phyloP scores from a whole-genome alignment of 2,113 vertebrate genomes.

The Clarias batrachus region DNA sequence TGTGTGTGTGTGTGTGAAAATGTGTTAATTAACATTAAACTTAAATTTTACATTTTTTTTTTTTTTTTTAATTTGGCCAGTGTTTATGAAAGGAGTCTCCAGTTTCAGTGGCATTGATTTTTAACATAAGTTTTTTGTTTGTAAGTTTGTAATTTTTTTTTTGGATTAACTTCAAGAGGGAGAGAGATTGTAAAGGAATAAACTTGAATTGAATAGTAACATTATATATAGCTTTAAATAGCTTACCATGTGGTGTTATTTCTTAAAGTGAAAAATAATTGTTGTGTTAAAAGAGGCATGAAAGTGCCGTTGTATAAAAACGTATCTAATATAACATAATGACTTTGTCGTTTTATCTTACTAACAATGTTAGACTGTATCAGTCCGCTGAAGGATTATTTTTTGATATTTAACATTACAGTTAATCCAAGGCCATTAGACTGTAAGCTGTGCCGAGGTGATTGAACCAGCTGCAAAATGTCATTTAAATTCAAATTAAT shows the following conservation, averaged over 20 bases:
- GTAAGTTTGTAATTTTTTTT: no score
- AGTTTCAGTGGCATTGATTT: no score
- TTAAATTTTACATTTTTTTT: no score
- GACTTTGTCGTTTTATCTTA: neutral
- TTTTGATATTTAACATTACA: neutral
- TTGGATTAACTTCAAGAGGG: no score
- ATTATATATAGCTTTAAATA: neutral
- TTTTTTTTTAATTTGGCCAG: no score
- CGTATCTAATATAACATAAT: no score
- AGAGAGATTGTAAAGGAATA: neutral
- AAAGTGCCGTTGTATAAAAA: no score
- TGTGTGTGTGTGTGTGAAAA: neutral
- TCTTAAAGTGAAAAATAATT: no score
- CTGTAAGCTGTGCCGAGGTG: neutral
- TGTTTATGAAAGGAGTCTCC: neutral
- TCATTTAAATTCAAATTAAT: neutral
- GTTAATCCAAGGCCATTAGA: neutral
- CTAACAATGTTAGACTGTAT: neutral
- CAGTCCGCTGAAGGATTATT: no score
- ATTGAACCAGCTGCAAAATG: neutral
- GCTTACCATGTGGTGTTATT: neutral
- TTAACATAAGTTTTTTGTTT: no score
- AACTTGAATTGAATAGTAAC: neutral
- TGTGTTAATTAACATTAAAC: no score
- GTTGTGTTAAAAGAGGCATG: no score